Conservation (phyloP, 2,797 vertebrate species). For the Halcyon smyrnensis region DNA sequence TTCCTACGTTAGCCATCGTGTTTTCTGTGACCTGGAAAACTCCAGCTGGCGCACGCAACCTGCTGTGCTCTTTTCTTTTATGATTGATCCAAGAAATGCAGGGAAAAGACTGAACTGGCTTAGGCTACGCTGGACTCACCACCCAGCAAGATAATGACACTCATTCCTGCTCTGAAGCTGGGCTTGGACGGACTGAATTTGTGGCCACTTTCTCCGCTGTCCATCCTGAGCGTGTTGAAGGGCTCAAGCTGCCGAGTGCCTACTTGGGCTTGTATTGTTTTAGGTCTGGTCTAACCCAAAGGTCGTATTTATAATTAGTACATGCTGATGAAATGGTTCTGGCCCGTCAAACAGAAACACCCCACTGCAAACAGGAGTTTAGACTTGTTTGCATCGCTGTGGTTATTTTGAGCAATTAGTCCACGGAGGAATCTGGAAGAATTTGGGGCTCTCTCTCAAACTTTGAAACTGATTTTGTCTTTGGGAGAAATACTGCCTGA, state of each 20-base stretch:
- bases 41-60: not conserved
- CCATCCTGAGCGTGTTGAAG: not conserved
- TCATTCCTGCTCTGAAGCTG: not conserved
- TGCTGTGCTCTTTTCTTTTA: not conserved
- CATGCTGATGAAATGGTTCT: not conserved
- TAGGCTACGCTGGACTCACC: fast-evolving
- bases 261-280: not conserved
- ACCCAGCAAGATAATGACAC: not conserved
- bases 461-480: not conserved
- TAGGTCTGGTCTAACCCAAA: constrained; percentile 27
- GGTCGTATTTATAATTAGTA: constrained; percentile 14
- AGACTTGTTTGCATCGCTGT: constrained; percentile 35
- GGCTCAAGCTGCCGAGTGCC: not conserved
- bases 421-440: not conserved
- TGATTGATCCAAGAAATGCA: not conserved
- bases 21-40: constrained; percentile 42
- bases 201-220: fast-evolving
- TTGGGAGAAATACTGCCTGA: not conserved
- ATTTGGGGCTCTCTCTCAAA: not conserved
- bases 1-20: not conserved
- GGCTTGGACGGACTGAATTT: not conserved
- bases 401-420: not conserved
- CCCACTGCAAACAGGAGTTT: constrained; percentile 37
- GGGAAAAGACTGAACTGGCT: fast-evolving
- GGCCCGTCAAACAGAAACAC: constrained; percentile 24